These are phyloP conservation scores for Pangasius sanitwongsei DNA, from an alignment of 2,797 vertebrate species.

Conservation along the genomic window DNA sequence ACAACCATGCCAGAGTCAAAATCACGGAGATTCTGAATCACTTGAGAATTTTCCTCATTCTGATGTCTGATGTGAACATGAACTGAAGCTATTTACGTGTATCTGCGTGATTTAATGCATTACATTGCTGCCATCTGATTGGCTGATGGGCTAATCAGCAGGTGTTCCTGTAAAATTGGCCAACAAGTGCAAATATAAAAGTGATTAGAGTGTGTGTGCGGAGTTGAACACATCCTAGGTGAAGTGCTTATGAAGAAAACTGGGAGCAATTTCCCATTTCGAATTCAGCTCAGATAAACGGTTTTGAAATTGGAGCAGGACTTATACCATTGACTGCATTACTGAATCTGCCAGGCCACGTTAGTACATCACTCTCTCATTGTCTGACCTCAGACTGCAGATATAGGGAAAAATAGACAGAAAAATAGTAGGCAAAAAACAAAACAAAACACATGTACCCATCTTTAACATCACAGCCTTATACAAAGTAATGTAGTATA, in stretches of 20 bases:
- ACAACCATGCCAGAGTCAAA: background rate
- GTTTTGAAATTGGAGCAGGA: slow-evolving; percentile 66
- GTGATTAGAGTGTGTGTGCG: slow-evolving; percentile 21
- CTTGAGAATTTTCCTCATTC: background rate
- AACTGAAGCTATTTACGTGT: background rate
- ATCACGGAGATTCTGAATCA: background rate
- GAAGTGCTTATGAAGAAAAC: slow-evolving; percentile 69
- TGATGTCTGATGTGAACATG: background rate
- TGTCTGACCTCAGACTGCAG: slow-evolving; percentile 58
- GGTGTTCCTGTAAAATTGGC: background rate
- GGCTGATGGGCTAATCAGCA: background rate
- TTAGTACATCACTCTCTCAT: slow-evolving; percentile 60
- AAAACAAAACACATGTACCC: slow-evolving; percentile 6
- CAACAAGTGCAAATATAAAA: background rate
- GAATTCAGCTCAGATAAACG: slow-evolving; percentile 69
- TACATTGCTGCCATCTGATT: background rate
- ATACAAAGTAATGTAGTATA: slow-evolving; percentile 4
- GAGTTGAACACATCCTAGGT: slow-evolving; percentile 60
- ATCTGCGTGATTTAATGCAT: background rate
- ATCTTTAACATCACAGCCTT: slow-evolving; percentile 48
- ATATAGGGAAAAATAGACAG: slow-evolving; percentile 48
- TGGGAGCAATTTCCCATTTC: slow-evolving; percentile 71
- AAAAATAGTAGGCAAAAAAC: slow-evolving; percentile 49
- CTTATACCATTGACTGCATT: slow-evolving; percentile 67
- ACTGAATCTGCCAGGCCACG: slow-evolving; percentile 52